Evolutionary conservation across 1,140 invertebrate genomes (phyloP), one percentile per base, ranked within the genome.

Genomic region (Drosophila bipectinata): DNA sequence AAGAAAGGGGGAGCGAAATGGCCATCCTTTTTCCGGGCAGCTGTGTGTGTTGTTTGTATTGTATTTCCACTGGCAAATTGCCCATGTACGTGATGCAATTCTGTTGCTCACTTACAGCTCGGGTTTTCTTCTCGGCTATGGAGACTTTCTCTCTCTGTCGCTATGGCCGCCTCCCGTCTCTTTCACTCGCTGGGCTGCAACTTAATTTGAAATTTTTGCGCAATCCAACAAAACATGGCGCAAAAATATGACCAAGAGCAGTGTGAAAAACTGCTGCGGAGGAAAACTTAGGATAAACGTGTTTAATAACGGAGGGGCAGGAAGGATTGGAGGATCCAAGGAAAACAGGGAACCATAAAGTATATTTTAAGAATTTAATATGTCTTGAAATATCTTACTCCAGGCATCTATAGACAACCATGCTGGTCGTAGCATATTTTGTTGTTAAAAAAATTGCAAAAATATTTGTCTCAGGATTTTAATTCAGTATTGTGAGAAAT

Each of bases 201-300:
- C 84, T 88, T 88, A 88, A 88, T 88, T 89, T 88, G 83, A 88
- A 88, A 88, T 88, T 88, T 88, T 88, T 88, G 72, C 83, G 84
- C 83, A 88, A 88, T 88, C 79, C 83, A 88, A 89, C 83, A 83
- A 84, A 84, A 79, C 76, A 83, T 83, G 79, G 80, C 72, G 68
- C 55, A 64, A 82, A 88, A 85, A 85, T 85, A 85, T 87, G 82
- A 56, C 79, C 74, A 55, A 82, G 77, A 79, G 83, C 79, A 79
- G 83, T 88, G 88, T 88, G 76, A 89, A 88, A 83, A 79, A 88
- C 79, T 61, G 84, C 68, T 77, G 76, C 72, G 51, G 83, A 69
- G 83, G 76, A 88, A 88, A 87, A 88, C 83, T 87, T 87, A 88
- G 83, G 77, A 88, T 88, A 87, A 88, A 87, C 78, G 82, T 87